Conservation (phyloP, 2,797 vertebrate genomes). For the Corythornis leucogaster region DNA sequence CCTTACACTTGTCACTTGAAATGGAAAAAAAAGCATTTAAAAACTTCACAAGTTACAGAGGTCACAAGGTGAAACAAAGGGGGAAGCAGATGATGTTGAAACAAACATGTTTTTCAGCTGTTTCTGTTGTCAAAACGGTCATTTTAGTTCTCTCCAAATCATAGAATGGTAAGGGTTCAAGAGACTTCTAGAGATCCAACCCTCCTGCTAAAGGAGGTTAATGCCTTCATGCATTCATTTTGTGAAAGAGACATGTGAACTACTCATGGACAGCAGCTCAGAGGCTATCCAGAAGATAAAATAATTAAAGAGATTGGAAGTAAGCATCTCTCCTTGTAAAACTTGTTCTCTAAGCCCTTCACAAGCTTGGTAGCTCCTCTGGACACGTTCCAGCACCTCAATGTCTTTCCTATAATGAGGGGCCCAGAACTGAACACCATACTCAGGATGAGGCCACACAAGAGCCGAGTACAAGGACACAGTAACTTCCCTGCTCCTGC, state of each 20-base stretch:
- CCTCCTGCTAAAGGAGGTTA: not conserved
- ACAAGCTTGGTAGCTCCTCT: too few relatives aligned
- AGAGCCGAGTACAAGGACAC: too few relatives aligned
- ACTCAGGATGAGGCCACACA: too few relatives aligned
- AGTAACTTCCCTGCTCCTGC: too few relatives aligned
- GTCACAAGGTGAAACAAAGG: not conserved
- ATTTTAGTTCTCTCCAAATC: not conserved
- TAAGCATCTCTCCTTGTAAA: not conserved
- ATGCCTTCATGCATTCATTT: not conserved
- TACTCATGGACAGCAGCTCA: not conserved
- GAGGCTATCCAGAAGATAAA: not conserved
- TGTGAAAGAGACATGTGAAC: not conserved
- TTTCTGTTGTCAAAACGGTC: not conserved
- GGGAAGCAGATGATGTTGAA: not conserved
- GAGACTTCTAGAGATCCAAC: not conserved
- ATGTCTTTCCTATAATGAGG: too few relatives aligned
- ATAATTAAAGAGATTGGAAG: not conserved
- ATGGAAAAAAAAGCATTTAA: constrained; percentile 29
- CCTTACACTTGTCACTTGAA: not conserved
- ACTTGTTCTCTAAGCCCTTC: too few relatives aligned
- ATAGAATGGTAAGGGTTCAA: not conserved
- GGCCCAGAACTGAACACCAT: too few relatives aligned
- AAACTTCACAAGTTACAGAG: not conserved
- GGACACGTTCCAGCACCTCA: too few relatives aligned
- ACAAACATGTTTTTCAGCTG: not conserved